Percentiles rank a stretch among this genome's conserved stretches.
Conservation (phyloP, 1,140 invertebrate species). For the Aphaenogaster ashmeadi region DNA sequence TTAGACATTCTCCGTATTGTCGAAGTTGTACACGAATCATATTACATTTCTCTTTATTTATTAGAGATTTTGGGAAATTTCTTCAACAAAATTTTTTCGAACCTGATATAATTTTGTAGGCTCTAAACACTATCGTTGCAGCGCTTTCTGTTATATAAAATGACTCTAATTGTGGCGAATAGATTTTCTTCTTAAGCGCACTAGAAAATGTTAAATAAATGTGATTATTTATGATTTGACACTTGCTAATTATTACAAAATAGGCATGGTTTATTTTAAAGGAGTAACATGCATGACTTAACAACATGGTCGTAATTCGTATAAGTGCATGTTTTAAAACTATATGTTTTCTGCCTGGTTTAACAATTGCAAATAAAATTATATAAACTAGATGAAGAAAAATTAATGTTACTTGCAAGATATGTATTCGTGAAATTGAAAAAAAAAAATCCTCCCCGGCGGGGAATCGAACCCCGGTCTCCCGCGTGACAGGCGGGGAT, state of each 20-base stretch:
- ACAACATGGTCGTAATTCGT: background rate
- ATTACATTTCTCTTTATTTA: background rate
- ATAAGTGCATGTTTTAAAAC: background rate
- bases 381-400: background rate
- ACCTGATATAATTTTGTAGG: background rate
- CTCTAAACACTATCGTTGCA: background rate
- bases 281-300: background rate
- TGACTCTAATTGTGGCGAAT: background rate
- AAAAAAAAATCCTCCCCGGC: constrained; percentile 16
- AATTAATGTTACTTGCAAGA: background rate
- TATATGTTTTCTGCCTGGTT: background rate
- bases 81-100: background rate
- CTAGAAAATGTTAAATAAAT: background rate
- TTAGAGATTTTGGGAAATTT: background rate
- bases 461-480: constrained; percentile 33
- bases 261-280: background rate
- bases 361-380: background rate
- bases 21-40: background rate
- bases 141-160: background rate
- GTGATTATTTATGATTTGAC: constrained; percentile 8
- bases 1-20: background rate
- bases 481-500: constrained; percentile 33
- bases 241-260: constrained; percentile 3
- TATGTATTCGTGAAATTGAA: background rate
- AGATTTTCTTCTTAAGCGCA: background rate